These are phyloP conservation scores for Brachionus rotundiformis DNA, from an alignment of 1,140 invertebrate genomes.

Conservation along the genomic window DNA sequence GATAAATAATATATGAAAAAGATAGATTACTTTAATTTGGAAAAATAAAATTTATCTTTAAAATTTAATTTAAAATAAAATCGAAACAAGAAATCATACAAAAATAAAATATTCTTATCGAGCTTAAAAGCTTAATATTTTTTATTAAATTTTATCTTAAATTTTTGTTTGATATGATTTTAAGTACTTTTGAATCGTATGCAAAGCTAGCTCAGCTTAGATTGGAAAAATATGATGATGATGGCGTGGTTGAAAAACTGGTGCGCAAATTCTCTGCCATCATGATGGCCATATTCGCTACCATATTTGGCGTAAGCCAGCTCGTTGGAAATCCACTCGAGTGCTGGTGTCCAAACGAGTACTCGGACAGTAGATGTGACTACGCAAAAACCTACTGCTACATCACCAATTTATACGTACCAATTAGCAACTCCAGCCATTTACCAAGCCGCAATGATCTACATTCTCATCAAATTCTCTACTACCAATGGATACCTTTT, in stretches of 20 bases:
- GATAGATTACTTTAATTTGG: too few species aligned
- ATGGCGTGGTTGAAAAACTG: neutral
- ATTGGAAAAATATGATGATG: constrained; percentile 37
- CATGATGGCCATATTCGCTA: constrained; percentile 15
- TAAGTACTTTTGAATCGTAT: neutral
- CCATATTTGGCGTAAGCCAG: neutral
- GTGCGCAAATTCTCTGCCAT: constrained; percentile 26
- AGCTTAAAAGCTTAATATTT: neutral
- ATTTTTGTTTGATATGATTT: neutral
- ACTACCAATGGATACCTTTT: constrained; percentile 54
- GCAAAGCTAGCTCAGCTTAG: neutral
- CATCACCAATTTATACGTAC: constrained; percentile 40
- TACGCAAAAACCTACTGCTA: constrained; percentile 26
- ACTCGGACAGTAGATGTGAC: neutral
- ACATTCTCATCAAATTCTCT: constrained; percentile 33
- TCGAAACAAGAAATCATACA: too few species aligned
- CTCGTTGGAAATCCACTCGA: constrained; percentile 15
- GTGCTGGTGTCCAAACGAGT: constrained; percentile 46
- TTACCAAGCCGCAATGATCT: neutral
- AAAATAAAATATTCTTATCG: too few species aligned
- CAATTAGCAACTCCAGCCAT: neutral
- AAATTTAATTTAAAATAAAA: too few species aligned
- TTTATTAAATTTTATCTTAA: neutral
- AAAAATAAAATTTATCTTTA: too few species aligned
- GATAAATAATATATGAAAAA: too few species aligned